Conservation (phyloP, 2,888 invertebrate genomes). For the Eretmocerus hayati region DNA sequence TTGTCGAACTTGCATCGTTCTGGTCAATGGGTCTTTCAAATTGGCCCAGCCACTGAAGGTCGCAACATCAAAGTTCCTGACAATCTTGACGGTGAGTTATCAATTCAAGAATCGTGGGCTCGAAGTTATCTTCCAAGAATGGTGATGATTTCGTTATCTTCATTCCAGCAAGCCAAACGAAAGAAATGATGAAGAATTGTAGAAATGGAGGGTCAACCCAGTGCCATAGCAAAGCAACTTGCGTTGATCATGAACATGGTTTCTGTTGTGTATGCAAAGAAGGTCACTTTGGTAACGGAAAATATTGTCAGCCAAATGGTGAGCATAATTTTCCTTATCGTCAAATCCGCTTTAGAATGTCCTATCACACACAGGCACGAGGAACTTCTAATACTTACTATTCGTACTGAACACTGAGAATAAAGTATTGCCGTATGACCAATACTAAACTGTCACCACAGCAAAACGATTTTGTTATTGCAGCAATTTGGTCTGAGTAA, state of each 20-base stretch:
- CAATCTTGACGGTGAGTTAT: constrained; percentile 34
- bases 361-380: too few relatives aligned
- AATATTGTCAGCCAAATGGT: constrained; percentile 76
- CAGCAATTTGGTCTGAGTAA: too few relatives aligned
- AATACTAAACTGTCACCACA: too few relatives aligned
- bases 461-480: too few relatives aligned
- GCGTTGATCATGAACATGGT: constrained; percentile 74
- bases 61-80: constrained; percentile 66
- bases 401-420: too few relatives aligned
- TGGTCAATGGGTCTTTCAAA: constrained; percentile 80
- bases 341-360: too few relatives aligned
- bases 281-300: constrained; percentile 90
- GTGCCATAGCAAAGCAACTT: constrained; percentile 77
- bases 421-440: too few relatives aligned
- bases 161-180: constrained; percentile 13
- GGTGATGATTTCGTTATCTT: neutral
- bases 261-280: constrained; percentile 83
- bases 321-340: constrained; percentile 22
- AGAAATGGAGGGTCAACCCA: constrained; percentile 57
- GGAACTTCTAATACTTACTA: too few relatives aligned
- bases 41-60: constrained; percentile 62
- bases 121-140: neutral
- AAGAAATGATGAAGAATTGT: constrained; percentile 46
- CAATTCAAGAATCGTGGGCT: neutral
- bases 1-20: constrained; percentile 77